Percentiles rank a stretch among this genome's conserved stretches.
Evolutionary conservation across 2,797 vertebrate genomes (phyloP).

Genomic region (Zalophus californianus): DNA sequence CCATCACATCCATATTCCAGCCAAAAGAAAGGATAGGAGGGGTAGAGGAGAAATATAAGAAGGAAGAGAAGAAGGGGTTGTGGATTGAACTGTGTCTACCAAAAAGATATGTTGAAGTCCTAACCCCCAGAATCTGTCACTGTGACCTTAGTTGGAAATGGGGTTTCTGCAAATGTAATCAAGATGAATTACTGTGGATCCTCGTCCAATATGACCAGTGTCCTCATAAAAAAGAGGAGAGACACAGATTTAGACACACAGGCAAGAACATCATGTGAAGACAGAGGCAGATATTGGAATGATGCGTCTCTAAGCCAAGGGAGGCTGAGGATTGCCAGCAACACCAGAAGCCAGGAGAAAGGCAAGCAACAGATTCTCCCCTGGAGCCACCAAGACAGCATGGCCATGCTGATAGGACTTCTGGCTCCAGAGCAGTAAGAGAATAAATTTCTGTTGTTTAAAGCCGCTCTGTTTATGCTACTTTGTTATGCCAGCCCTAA

Average conservation of each 20-base stretch:
- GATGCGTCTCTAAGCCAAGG: background rate
- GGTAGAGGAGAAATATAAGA: background rate
- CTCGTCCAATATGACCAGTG: background rate
- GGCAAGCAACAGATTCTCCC: background rate
- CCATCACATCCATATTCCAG: background rate
- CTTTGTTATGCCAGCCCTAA: too few relatives aligned
- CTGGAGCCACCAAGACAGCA: background rate
- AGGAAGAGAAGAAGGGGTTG: background rate
- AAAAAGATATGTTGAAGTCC: background rate
- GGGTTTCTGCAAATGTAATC: background rate
- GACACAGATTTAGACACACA: background rate
- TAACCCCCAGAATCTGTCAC: background rate
- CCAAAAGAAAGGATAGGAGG: background rate
- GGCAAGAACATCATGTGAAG: background rate
- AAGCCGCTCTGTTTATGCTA: background rate
- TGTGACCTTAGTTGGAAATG: background rate
- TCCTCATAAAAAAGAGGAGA: background rate
- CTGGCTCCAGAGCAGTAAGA: too few relatives aligned
- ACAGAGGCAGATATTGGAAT: background rate
- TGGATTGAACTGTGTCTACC: background rate
- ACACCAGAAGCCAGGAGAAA: background rate
- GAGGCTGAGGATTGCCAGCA: too few relatives aligned
- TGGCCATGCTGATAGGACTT: background rate
- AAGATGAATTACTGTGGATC: background rate
- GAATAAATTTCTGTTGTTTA: background rate